phyloP scores from a whole-genome alignment of 1,140 invertebrate genomes.

The Drosophila leontia region DNA sequence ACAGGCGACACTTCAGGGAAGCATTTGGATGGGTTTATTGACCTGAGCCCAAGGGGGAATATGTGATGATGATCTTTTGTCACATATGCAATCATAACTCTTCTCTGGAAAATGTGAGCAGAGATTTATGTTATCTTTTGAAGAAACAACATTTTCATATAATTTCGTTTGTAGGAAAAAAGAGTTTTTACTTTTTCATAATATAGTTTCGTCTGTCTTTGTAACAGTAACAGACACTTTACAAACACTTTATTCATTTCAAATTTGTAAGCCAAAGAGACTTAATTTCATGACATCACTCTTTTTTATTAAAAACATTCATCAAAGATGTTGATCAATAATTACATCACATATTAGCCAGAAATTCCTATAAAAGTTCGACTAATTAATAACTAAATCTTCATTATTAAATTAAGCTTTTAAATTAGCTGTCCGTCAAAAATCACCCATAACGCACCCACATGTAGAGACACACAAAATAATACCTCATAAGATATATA shows the following conservation, averaged over 20 bases:
- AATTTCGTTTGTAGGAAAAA: neutral
- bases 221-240: neutral
- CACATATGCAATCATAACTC: neutral
- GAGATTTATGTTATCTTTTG: neutral
- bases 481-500: conserved; percentile 33
- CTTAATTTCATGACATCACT: conserved; percentile 7
- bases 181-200: neutral
- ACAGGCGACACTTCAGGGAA: conserved; percentile 13
- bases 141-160: neutral
- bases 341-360: neutral
- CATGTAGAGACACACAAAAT: conserved; percentile 14
- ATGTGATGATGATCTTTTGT: neutral
- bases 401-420: conserved; percentile 25
- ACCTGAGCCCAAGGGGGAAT: conserved; percentile 1
- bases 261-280: neutral
- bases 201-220: no score
- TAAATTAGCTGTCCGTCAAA: conserved; percentile 15
- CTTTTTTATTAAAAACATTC: neutral
- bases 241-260: neutral
- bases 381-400: conserved; percentile 5
- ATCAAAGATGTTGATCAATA: neutral
- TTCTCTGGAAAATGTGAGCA: neutral
- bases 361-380: neutral
- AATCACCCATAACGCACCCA: conserved; percentile 17
- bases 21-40: conserved; percentile 37